Base-by-base conservation (phyloP, 2,888 invertebrate genomes). In the Dynastes tityus region DNA sequence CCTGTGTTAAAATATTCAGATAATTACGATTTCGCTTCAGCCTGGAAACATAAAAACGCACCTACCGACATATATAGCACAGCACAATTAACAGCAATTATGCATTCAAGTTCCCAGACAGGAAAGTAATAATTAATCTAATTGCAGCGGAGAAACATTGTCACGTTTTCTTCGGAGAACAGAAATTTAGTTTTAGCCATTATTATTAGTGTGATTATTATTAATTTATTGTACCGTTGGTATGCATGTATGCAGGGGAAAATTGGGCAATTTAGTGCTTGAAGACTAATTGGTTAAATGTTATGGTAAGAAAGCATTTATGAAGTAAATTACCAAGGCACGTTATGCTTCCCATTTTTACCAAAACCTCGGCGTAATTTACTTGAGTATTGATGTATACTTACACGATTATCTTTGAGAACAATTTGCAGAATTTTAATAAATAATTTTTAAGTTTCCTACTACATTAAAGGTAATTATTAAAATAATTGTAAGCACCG, bases 301-400 rank as follows among this genome's bases (percentile, higher is more conserved):
- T 73, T 49, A 67, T 67, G 22, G 45, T 22, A 37, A 40, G 73
- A 73, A 58, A 22, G 73, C 58, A 55, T 73, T 73, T 58, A 58
- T 61, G 40, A 45, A 58, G 73, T 29, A 79, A 77, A 80, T 81
- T 80, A 81, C 65, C 78, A 75, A 74, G 79, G 78, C 49, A 79
- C 68, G 73, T 65, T 49, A 22, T 70, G 81, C 80, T 80, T 80
- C 79, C 76, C 80, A 80, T 80, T 80, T 80, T 81, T 73, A 40
- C 37, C 29, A 22, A 58, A 58, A 22, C 80, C 82, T 40, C 13
- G 27, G 6, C 16, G 27, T 22, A 64, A 37, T 64, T 64, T 37
- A 32, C 37, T 37, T 29, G 55, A 58, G 22, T 58, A 58, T 58
- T 58, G 55, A 16, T 58, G 55, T 58, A 58, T 58, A 58, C 22